Evolutionary conservation across 1,140 invertebrate species (phyloP), one percentile per base, ranked within the genome.

Genomic region (Parapsyche elsis): DNA sequence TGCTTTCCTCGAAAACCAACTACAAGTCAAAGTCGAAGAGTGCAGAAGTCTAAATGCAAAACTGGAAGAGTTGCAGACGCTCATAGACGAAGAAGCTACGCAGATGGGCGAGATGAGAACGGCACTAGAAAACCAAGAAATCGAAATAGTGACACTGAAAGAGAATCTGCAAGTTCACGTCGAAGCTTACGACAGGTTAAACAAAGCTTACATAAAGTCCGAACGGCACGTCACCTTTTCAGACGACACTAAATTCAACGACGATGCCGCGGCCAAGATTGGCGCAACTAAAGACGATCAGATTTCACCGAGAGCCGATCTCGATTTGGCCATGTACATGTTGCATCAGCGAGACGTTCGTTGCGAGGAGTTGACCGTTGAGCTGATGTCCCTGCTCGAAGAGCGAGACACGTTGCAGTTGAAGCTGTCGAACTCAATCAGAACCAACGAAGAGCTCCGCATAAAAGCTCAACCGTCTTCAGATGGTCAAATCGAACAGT

Each of bases 281-380:
- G 26, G 87, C 14, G 86, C 87, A 80, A 79, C 80, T 24, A 81
- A 81, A 24, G 45, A 75, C 1, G 84, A 86, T 49, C 79, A 81
- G 78, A 1, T 67, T 70, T 49, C 86, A 30, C 88, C 90, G 0
- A 87, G 91, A 85, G 90, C 92, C 1, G 95, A 97, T 85, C 87
- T 97, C 59, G 95, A 97, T 86, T 88, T 95, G 76, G 94, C 95
- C 0, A 85, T 96, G 7, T 95, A 96, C 84, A 95, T 95, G 91
- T 89, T 97, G 23, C 95, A 97, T 87, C 94, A 96, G 83, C 90
- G 95, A 83, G 96, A 97, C 83, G 92, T 97, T 21, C 90, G 95
- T 10, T 96, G 95, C 87, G 96, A 98, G 85, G 95, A 97, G 87
- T 89, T 98, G 59, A 96, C 95, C 0, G 90, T 94, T 81, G 95